A percentile compares a stretch with the other conserved stretches of the same genome.
Evolutionary conservation across 2,113 vertebrate genomes (phyloP).

Genomic region (Prunella himalayana): DNA sequence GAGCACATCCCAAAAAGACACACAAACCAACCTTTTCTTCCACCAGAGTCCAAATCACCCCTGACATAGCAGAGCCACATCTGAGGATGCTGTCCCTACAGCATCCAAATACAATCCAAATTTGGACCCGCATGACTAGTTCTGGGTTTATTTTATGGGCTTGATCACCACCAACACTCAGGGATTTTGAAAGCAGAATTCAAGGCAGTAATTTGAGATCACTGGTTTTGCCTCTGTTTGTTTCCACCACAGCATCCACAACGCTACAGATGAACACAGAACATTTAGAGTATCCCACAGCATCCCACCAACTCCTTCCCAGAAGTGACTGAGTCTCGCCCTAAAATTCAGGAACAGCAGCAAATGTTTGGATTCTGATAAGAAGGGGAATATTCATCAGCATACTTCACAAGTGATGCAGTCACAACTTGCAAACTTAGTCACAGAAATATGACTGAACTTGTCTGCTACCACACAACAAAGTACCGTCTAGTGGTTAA

Average conservation of each 20-base stretch:
- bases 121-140: background rate
- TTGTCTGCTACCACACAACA: constrained; percentile 58
- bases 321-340: background rate
- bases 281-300: background rate
- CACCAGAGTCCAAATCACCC: background rate
- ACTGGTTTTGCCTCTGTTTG: background rate
- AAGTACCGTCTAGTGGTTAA: constrained; percentile 64
- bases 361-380: constrained; percentile 37
- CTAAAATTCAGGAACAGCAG: background rate
- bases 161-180: background rate
- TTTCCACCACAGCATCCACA: background rate
- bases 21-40: background rate
- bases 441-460: constrained; percentile 62
- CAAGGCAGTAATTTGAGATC: background rate
- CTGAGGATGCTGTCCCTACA: background rate
- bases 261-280: rapidly evolving
- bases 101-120: background rate
- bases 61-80: background rate
- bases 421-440: constrained; percentile 59
- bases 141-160: background rate
- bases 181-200: background rate
- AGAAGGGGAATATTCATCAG: constrained; percentile 33
- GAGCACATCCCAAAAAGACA: background rate
- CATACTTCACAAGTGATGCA: constrained; percentile 17
- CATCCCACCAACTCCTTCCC: background rate